Base-by-base conservation (phyloP, 2,888 invertebrate genomes). In the Kryphioiulus occultus region DNA sequence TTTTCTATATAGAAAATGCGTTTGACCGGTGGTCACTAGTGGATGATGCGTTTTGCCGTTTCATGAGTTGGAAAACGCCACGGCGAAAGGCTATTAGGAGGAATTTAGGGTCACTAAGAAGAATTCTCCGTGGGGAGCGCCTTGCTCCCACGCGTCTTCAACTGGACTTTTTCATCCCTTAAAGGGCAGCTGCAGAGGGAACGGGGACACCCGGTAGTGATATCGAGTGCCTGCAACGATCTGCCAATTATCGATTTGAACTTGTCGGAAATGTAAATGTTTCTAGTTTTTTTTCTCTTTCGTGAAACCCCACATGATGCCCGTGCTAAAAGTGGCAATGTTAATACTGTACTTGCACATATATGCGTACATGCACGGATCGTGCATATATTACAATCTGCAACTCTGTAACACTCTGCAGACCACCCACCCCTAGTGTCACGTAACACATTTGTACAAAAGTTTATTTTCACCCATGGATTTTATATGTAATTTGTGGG, bases 91-190 rank as follows among this genome's bases (percentile, higher is more conserved):
- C 78, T 12, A 30, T 78, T 78, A 78, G 15, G 78, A 78, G 78
- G 78, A 78, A 78, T 78, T 78, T 78, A 78, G 78, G 78, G 78
- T 26, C 78, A 30, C 78, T 78, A 78, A 78, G 78, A 78, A 15
- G 78, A 78, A 78, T 78, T 78, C 78, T 78, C 78, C 30, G 78
- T 15, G 9, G 78, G 30, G 78, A 78, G 3, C 15, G 78, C n/a
- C n/a, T n/a, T n/a, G n/a, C n/a, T n/a, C n/a, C n/a, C n/a, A n/a
- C 68, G 68, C 22, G 53, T 17, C 19, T 53, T 53, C 53, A 53
- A 53, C 35, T 35, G 44, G 44, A 44, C 3, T 15, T 44, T 44
- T 44, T 15, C 44, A n/a, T n/a, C n/a, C n/a, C n/a, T n/a, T n/a
- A n/a, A n/a, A n/a, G n/a, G n/a, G n/a, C n/a, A n/a, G n/a, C n/a